Evolutionary conservation across 1,140 invertebrate species (phyloP).

Genomic region (Papilio dardanus): DNA sequence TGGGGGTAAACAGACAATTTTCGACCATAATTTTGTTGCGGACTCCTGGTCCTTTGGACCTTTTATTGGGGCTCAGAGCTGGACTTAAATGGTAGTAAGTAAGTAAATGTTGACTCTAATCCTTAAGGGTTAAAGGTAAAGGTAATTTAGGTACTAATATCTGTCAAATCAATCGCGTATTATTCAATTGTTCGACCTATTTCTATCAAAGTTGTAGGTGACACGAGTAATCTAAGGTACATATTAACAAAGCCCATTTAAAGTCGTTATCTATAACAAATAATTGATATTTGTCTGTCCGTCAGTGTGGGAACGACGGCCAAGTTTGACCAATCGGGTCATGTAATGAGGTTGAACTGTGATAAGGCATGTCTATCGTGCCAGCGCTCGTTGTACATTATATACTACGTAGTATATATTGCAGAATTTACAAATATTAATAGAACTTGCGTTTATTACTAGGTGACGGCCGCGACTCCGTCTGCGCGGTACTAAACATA

Average conservation of each 20-base stretch:
- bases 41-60: no score
- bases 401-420: neutral
- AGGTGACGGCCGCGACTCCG: no score
- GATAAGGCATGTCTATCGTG: constrained; percentile 27
- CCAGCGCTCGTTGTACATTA: neutral
- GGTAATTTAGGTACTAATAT: no score
- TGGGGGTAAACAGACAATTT: no score
- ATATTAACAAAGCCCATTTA: constrained; percentile 54
- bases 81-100: no score
- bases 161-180: constrained; percentile 5
- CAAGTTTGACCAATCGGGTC: constrained; percentile 36
- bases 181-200: constrained; percentile 27
- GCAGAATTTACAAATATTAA: neutral
- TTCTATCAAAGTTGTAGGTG: constrained; percentile 35
- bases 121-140: no score
- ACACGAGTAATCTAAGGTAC: constrained; percentile 42
- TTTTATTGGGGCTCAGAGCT: no score
- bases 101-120: no score
- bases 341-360: constrained; percentile 29
- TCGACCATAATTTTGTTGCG: no score
- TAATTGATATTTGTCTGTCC: constrained; percentile 44
- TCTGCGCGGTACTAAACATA: no score
- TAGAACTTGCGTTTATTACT: no score
- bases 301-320: constrained; percentile 32
- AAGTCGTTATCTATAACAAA: constrained; percentile 48